Evolutionary conservation across 2,113 vertebrate genomes (phyloP), one percentile per base, ranked within the genome.

Genomic region (Pomatorhinus ruficollis): DNA sequence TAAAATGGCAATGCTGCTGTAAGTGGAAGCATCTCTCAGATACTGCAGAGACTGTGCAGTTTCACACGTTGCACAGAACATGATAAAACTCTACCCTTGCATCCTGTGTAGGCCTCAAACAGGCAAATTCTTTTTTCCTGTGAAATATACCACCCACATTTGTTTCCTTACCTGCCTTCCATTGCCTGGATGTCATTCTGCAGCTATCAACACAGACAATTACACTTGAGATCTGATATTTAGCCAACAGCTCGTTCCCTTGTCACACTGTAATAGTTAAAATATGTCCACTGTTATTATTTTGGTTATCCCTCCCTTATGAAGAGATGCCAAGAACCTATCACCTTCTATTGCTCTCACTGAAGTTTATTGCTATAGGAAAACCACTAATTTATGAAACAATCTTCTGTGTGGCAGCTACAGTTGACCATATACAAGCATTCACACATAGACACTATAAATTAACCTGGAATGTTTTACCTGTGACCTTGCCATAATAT

Each of bases 391-490:
- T 96, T 92, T 93, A 93, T 86, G 76, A 78, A 96, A 92, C 64
- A 49, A 71, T 94, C 83, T 83, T 90, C 64, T 76, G 2, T 89
- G 24, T 57, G 57, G 56, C 85, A 94, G 88, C 64, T 57, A 94
- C n/a, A 81, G 78, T 68, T 97, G 96, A 91, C 83, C 83, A 35
- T 87, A 76, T 42, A 87, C 95, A 92, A 91, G 95, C 78, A 95
- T 95, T 96, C 96, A 96, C 91, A 92, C 90, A 81, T 66, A 92
- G 87, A 91, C 42, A 24, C 87, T 78, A 82, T 92, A 82, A 93
- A 97, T 98, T 87, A 92, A 94, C 91, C 91, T 60, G 92, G 86
- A 87, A 83, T 63, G 63, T 95, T 95, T 94, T 94, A 94, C 81
- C 65, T 93, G 23, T 84, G 90, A 96, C 96, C 94, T 98, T 95